Base-by-base conservation (phyloP, 2,888 invertebrate species). In the Ornithoptera priamus region DNA sequence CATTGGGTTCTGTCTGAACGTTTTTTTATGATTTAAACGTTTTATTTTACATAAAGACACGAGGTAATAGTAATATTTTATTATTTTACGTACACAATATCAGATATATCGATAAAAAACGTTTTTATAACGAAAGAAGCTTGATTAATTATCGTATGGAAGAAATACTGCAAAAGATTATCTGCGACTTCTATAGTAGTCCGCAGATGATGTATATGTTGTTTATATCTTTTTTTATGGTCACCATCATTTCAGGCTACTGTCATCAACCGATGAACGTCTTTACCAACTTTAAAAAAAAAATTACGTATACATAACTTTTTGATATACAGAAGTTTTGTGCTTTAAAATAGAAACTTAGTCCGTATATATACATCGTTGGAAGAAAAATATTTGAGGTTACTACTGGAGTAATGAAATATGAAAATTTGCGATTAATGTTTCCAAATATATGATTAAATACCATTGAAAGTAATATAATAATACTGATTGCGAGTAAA, bases 1-100 rank as follows among this genome's bases (percentile, higher is more conserved):
- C 77, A 76, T 72, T 76, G 72, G 72, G 74, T 76, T 77, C 5
- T 30, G 30, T 71, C 67, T 73, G 20, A 76, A 66, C 56, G 56
- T 74, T 76, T 36, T 53, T 53, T 36, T 56, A 7, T 17, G 20
- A 18, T 30, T 50, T 53, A 57, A 17, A 30, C 46, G n/a, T 46
- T 17, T 61, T 61, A 62, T n/a, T n/a, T 56, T 57, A 64, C 60
- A 64, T 8, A 67, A 67, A 61, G 39, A 67, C 63, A 70, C 59
- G 22, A 62, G 57, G 65, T 30, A 36, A 66, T 62, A 69, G 62
- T 58, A 62, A 65, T 24, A 63, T 36, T 64, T 12, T 62, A 68
- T 73, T 72, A 72, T 22, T 65, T 46, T 70, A 71, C 70, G 69
- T 65, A 62, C 56, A 69, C 36, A 50, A n/a, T 50, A 60, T 18